Percentiles rank a stretch among this genome's conserved stretches.
Evolutionary conservation across 2,797 vertebrate species (phyloP).

Genomic region (Rachycentron canadum): DNA sequence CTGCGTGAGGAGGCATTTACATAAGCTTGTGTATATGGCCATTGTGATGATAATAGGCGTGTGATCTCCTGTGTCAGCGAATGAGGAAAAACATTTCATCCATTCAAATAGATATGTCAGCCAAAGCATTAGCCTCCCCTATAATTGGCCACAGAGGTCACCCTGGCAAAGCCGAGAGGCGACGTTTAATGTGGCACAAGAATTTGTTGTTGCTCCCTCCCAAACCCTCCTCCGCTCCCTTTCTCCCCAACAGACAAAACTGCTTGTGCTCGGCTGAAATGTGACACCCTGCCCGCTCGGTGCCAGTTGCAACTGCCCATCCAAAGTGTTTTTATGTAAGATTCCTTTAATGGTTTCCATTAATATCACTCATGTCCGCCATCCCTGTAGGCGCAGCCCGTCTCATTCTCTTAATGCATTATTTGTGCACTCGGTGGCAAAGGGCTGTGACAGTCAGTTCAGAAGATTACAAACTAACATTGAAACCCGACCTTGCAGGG

Average conservation of each 20-base stretch:
- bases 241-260: conserved; percentile 41
- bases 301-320: conserved; percentile 45
- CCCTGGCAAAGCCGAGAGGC: conserved; percentile 61
- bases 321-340: conserved; percentile 54
- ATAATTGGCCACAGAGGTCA: conserved; percentile 83
- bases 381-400: conserved; percentile 28
- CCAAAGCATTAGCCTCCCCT: conserved; percentile 75
- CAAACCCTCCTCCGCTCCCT: conserved; percentile 30
- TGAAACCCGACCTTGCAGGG: conserved; percentile 56
- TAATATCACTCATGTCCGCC: conserved; percentile 72
- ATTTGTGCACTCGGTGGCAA: conserved; percentile 63
- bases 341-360: conserved; percentile 70
- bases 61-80: conserved; percentile 80
- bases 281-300: conserved; percentile 34
- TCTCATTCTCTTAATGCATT: conserved; percentile 61
- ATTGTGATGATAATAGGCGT: conserved; percentile 81
- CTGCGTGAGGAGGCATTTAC: conserved; percentile 74
- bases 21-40: conserved; percentile 76
- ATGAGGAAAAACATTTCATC: conserved; percentile 76
- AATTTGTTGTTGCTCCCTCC: conserved; percentile 70
- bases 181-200: conserved; percentile 69
- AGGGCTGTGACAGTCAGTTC: conserved; percentile 50
- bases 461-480: conserved; percentile 60
- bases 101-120: conserved; percentile 79
- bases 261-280: conserved; percentile 53